A percentile compares a stretch with the other conserved stretches of the same genome.
These are phyloP conservation scores for Morpho helenor DNA, from an alignment of 2,888 invertebrate genomes.

Conservation along the genomic window DNA sequence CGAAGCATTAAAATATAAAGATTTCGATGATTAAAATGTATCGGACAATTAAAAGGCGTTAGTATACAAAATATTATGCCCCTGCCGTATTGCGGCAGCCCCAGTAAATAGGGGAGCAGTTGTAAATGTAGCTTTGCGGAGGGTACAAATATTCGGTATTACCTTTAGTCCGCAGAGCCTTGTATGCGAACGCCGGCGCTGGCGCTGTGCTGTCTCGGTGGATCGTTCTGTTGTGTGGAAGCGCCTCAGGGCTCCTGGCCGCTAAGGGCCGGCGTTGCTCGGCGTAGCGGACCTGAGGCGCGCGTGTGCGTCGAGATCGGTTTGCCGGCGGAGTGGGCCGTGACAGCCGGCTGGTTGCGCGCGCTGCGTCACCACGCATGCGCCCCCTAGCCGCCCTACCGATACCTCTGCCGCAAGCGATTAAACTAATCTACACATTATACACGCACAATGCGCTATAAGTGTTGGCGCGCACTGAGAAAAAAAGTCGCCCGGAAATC, in stretches of 20 bases:
- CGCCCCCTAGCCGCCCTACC: slow-evolving; percentile 34
- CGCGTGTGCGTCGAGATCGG: slow-evolving; percentile 67
- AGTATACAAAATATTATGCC: slow-evolving; percentile 15
- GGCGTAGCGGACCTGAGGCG: slow-evolving; percentile 62
- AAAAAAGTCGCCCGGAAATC: slow-evolving; percentile 5
- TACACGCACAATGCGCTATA: slow-evolving; percentile 25
- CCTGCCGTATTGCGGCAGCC: slow-evolving; percentile 52
- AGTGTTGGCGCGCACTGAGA: slow-evolving; percentile 16
- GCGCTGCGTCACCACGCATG: slow-evolving; percentile 66
- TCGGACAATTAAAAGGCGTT: slow-evolving; percentile 17
- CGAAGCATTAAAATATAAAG: slow-evolving; percentile 38
- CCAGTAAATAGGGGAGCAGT: slow-evolving; percentile 31
- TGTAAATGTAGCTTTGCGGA: slow-evolving; percentile 42
- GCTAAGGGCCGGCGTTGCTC: slow-evolving; percentile 74
- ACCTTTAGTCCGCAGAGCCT: slow-evolving; percentile 69
- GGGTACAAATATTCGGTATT: slow-evolving; percentile 43
- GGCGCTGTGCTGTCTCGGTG: slow-evolving; percentile 48
- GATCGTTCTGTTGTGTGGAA: slow-evolving; percentile 48
- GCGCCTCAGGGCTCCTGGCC: slow-evolving; percentile 73
- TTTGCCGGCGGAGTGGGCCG: slow-evolving; percentile 69
- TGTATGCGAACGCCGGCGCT: slow-evolving; percentile 69
- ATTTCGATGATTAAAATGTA: no score
- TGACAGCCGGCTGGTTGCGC: slow-evolving; percentile 52
- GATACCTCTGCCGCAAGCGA: slow-evolving; percentile 37
- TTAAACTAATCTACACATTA: slow-evolving; percentile 39